Evolutionary conservation across 2,797 vertebrate genomes (phyloP), one percentile per base, ranked within the genome.

Genomic region (Danio jaintianensis): DNA sequence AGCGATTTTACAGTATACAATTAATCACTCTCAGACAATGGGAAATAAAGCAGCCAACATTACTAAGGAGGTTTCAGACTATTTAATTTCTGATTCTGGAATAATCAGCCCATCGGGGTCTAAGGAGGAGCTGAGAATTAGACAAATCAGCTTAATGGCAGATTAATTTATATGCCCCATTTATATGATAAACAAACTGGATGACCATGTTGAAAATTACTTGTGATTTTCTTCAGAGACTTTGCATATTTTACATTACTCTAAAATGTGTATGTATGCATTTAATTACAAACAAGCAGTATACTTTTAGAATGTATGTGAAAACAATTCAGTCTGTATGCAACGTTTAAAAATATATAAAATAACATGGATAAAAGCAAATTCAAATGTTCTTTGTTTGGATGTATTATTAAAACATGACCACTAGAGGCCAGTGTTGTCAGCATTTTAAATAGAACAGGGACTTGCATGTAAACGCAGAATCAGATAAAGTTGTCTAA

Each of bases 401-500:
- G 6, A 43, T 53, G 74, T 4, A 68, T 13, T 72, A 38, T 42
- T 58, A 43, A 40, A 64, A 40, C n/a, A 29, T 4, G 5, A 18
- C 75, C 83, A 85, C 85, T 80, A 86, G 85, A 82, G 81, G 83
- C 6, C 75, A 78, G 67, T 68, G 29, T 55, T 72, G 69, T 63
- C 69, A 55, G 40, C 42, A 50, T 38, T 72, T 66, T 38, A 58
- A 11, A 77, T 22, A 42, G 9, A 67, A 53, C 8, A 64, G 16
- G 36, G 10, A 40, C 20, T 52, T 47, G 7, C 6, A 45, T 10
- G 12, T 20, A 5, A 68, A 13, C 4, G 12, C 11, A 48, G 9
- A 0, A 0, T n/a, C 12, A 50, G n/a, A 71, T 42, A 0, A 56
- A 70, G n/a, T 5, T 2, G 7, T 55, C 36, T 8, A 40, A 1